Conservation (phyloP, 2,888 invertebrate species). For the Drosophila atripex region DNA sequence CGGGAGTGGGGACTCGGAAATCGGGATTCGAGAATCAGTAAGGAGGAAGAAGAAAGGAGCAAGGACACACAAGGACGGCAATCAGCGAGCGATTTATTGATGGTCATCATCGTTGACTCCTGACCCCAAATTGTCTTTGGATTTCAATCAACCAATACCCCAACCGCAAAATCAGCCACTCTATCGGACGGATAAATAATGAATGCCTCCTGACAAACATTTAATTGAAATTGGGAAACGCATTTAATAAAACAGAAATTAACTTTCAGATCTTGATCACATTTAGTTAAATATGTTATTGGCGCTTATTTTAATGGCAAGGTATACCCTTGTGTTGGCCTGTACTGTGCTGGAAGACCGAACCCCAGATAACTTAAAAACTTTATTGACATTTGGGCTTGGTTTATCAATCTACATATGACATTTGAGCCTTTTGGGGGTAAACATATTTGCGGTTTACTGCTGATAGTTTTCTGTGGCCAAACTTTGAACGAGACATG, state of each 20-base stretch:
- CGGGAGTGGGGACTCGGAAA: not conserved
- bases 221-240: not conserved
- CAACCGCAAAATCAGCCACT: slow-evolving; percentile 66
- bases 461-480: slow-evolving; percentile 65
- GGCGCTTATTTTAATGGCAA: not conserved
- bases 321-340: too few relatives aligned
- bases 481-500: slow-evolving; percentile 58
- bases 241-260: slow-evolving; percentile 2
- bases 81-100: slow-evolving; percentile 48
- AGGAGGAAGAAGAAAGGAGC: slow-evolving; percentile 4
- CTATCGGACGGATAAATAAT: slow-evolving; percentile 30
- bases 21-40: not conserved
- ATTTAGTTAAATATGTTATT: not conserved
- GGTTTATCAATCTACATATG: slow-evolving; percentile 40
- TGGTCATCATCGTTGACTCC: slow-evolving; percentile 20
- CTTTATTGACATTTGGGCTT: slow-evolving; percentile 33
- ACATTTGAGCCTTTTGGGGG: slow-evolving; percentile 48
- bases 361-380: slow-evolving; percentile 21
- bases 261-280: not conserved
- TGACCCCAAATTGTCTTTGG: slow-evolving; percentile 40
- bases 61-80: slow-evolving; percentile 8
- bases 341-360: not conserved
- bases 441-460: slow-evolving; percentile 75
- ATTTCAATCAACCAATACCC: slow-evolving; percentile 68
- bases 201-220: slow-evolving; percentile 27